Base-by-base conservation (phyloP, 2,797 vertebrate species). In the Otolemur crassicaudatus region DNA sequence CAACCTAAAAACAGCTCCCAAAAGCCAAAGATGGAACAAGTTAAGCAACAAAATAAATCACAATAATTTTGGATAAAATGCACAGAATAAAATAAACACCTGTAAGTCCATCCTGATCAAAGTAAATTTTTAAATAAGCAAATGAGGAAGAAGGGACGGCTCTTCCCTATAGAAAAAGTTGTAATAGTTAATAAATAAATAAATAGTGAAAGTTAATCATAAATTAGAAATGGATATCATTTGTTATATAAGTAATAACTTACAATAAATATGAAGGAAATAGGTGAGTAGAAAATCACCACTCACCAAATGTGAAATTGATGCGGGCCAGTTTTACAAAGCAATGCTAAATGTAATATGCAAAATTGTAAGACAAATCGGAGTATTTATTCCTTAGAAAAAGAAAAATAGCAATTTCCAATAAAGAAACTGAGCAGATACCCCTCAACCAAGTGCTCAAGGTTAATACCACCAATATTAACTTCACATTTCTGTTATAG, bases 261-360 rank as follows among this genome's bases (percentile, higher is more conserved):
- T 53, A 53, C 23, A 34, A 58, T 13, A 46, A 56, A 25, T 25
- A 22, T 2, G 31, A 2, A 46, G 14, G 46, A 73, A 60, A 27
- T 73, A 81, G 34, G 56, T 20, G 46, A 86, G 40, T 40, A n/a
- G 37, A 69, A 93, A 76, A 75, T 85, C 46, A 61, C 8, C 29
- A n/a, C 23, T 84, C 37, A 61, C 14, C 60, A 23, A 79, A 46
- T 6, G 56, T 20, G 4, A 23, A 84, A 87, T 75, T 69, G 7
- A 11, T 34, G 23, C 14, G 72, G 29, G 40, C 20, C 73, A 49
- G 29, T 29, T 73, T 27, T 80, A 65, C 10, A 65, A 73, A n/a
- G 3, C 8, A 7, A 7, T 17, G 5, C 12, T 79, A 87, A 82
- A 53, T 10, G 5, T 0, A 0, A 4, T 53, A 34, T 29, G 1